Base-by-base conservation (phyloP, 1,140 invertebrate genomes). In the Drosophila watanabei region DNA sequence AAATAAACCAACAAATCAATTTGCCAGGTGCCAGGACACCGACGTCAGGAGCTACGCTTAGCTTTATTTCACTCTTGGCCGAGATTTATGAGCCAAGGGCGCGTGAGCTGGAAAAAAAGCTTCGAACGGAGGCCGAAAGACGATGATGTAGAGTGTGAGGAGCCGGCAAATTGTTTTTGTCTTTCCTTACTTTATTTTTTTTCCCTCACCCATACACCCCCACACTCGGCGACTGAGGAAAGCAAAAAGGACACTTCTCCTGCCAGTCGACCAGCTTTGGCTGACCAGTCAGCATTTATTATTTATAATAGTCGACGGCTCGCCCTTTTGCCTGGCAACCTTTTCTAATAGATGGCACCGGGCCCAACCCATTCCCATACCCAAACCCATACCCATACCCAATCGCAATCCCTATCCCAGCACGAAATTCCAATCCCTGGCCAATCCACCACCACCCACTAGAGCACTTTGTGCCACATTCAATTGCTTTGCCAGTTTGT, bases 231-330 rank as follows among this genome's bases (percentile, higher is more conserved):
- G 51, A 52, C 37, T 41, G 18, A 58, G 33, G 30, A 59, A 43
- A 52, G 57, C 54, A 33, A 28, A 54, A 58, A 49, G 63, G 64
- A 62, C 62, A 79, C 54, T 43, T 46, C 60, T 18, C 30, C 60
- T 35, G 20, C 60, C 13, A 41, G 54, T 35, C 35, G 48, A 24
- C 30, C 20, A 20, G 41, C 58, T 56, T 60, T 65, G 82, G 82
- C 86, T 90, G 86, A 90, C 86, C 85, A 89, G 87, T 90, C 86
- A 86, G 86, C 86, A 90, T 90, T 90, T 90, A 90, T 90, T 90
- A 90, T 90, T 90, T 90, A 90, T 90, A 90, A 90, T 90, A 90
- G 87, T 86, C 76, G 86, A 69, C 61, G 71, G 79, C 70, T 72
- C 75, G 83, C 68, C 85, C 79, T 88, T 87, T 89, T 85, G 85